These are phyloP conservation scores for Tetramorium parvispinum DNA, from an alignment of 1,140 invertebrate genomes.

Conservation along the genomic window DNA sequence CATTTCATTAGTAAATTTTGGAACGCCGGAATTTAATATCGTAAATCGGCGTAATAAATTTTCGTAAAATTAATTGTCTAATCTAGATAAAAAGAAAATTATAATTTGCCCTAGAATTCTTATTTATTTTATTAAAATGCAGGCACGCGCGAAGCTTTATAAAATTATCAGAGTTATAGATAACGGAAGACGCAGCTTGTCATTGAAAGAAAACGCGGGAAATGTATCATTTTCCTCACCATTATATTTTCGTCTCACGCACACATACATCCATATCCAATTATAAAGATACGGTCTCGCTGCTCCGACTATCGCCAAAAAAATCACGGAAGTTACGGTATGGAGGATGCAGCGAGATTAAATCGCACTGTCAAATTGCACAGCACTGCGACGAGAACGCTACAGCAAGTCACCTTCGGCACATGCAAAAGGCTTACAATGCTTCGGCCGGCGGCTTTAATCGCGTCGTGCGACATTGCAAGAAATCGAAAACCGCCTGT, in stretches of 20 bases:
- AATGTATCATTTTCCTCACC: not conserved
- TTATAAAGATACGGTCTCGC: not conserved
- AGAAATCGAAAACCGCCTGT: constrained; percentile 55
- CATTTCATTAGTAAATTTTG: not conserved
- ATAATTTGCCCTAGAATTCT: not conserved
- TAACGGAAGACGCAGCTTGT: not conserved
- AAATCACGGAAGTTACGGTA: constrained; percentile 26
- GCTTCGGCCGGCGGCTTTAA: constrained; percentile 23
- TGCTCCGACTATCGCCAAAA: not conserved
- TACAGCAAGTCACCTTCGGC: constrained; percentile 40
- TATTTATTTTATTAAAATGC: not conserved
- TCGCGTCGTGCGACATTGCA: constrained; percentile 25
- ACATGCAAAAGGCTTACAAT: constrained; percentile 25
- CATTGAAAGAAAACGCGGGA: not conserved
- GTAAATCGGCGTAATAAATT: not conserved
- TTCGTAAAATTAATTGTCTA: not conserved
- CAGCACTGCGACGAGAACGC: not conserved
- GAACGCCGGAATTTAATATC: not conserved
- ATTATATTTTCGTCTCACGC: not conserved
- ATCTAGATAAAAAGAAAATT: not conserved
- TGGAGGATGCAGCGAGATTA: not conserved
- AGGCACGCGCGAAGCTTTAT: not conserved
- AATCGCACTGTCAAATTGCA: constrained; percentile 14
- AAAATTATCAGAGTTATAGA: not conserved
- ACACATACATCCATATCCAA: not conserved